Percentiles rank a stretch among this genome's conserved stretches.
Evolutionary conservation across 2,888 invertebrate genomes (phyloP).

Genomic region (Achlya flavicornis): DNA sequence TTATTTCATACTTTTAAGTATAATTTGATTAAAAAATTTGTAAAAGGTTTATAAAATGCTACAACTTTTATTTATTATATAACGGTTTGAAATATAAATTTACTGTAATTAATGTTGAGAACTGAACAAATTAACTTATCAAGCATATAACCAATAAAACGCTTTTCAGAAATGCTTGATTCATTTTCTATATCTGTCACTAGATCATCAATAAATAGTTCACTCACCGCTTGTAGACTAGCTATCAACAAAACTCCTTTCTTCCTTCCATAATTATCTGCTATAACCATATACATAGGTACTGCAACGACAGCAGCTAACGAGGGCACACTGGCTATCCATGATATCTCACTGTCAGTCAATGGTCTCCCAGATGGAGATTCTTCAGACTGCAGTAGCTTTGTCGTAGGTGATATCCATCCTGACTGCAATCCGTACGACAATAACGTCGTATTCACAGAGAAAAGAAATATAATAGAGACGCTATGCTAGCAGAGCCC

Average conservation of each 20-base stretch:
- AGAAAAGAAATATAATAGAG: too few relatives aligned
- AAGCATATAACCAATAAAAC: background rate
- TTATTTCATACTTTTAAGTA: too few relatives aligned
- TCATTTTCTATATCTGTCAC: background rate
- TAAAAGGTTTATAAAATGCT: too few relatives aligned
- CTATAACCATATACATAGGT: slow-evolving; percentile 60
- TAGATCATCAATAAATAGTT: background rate
- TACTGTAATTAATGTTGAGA: too few relatives aligned
- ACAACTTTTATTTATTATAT: too few relatives aligned
- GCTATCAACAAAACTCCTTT: slow-evolving; percentile 63
- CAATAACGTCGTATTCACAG: slow-evolving; percentile 61
- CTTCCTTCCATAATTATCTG: slow-evolving; percentile 71
- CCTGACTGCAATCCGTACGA: slow-evolving; percentile 70
- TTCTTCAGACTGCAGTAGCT: slow-evolving; percentile 55
- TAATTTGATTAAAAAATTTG: too few relatives aligned
- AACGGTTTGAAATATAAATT: too few relatives aligned
- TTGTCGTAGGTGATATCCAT: slow-evolving; percentile 73
- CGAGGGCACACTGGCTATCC: slow-evolving; percentile 71
- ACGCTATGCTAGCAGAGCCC: too few relatives aligned
- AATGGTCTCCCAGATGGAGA: slow-evolving; percentile 61
- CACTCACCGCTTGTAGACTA: slow-evolving; percentile 71
- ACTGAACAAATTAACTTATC: too few relatives aligned
- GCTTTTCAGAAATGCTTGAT: too few relatives aligned
- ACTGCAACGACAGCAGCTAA: slow-evolving; percentile 67
- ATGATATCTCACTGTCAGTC: slow-evolving; percentile 61